A percentile compares a stretch with the other conserved stretches of the same genome.
These are phyloP conservation scores for Exephanes ischioxanthus DNA, from an alignment of 2,888 invertebrate species.

Conservation along the genomic window DNA sequence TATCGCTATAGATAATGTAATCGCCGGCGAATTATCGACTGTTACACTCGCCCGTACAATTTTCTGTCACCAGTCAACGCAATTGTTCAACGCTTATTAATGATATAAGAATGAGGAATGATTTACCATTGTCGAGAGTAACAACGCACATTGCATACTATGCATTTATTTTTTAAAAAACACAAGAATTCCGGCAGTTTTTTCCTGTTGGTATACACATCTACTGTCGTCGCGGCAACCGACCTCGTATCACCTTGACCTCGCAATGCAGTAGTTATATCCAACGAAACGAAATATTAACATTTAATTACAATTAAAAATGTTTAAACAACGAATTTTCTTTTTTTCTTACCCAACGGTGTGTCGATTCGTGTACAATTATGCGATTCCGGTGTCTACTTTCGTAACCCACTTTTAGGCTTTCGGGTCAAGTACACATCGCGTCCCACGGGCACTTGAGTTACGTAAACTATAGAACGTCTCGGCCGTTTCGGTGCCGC, in stretches of 20 bases:
- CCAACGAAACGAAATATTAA: slow-evolving; percentile 16
- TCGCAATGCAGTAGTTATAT: slow-evolving; percentile 16
- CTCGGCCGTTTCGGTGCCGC: slow-evolving; percentile 22
- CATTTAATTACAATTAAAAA: slow-evolving; percentile 24
- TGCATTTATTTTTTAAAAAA: slow-evolving; percentile 44
- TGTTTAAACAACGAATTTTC: not conserved
- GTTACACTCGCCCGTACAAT: not conserved
- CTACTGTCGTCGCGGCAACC: slow-evolving; percentile 29
- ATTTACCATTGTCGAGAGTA: not conserved
- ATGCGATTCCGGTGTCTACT: slow-evolving; percentile 12
- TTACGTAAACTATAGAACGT: slow-evolving; percentile 12
- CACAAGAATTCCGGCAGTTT: slow-evolving; percentile 43
- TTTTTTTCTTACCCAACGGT: slow-evolving; percentile 11
- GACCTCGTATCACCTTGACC: slow-evolving; percentile 26
- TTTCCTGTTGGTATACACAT: slow-evolving; percentile 36
- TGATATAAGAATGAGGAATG: not conserved
- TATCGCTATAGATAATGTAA: not conserved
- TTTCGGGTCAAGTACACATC: slow-evolving; percentile 48
- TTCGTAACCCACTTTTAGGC: slow-evolving; percentile 51
- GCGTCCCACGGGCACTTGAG: not conserved
- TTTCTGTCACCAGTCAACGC: no score
- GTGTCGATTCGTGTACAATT: not conserved
- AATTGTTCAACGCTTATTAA: not conserved
- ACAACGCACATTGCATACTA: slow-evolving; percentile 22
- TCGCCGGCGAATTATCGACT: not conserved